A percentile compares a stretch with the other conserved stretches of the same genome.
Evolutionary conservation across 2,113 vertebrate species (phyloP).

Genomic region (Nothobranchius kuhntae): DNA sequence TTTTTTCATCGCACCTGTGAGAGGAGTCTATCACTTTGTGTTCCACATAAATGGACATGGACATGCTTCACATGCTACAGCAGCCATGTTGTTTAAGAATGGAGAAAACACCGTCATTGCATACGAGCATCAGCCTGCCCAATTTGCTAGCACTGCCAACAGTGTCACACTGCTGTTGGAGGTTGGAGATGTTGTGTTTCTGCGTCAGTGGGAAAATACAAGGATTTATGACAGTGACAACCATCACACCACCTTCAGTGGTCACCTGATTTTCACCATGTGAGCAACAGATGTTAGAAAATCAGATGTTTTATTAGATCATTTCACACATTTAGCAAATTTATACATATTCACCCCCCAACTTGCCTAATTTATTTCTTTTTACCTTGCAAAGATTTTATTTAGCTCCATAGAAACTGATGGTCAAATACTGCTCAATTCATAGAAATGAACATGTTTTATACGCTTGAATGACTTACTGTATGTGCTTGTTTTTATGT

Average conservation of each 20-base stretch:
- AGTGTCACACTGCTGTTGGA: not conserved
- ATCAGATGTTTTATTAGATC: too few relatives aligned
- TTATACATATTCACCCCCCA: too few relatives aligned
- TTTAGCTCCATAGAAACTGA: too few relatives aligned
- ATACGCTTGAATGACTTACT: too few relatives aligned
- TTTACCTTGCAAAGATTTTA: too few relatives aligned
- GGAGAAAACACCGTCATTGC: constrained; percentile 8
- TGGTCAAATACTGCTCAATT: too few relatives aligned
- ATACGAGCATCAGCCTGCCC: not conserved
- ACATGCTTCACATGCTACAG: constrained; percentile 8
- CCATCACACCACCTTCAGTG: constrained; percentile 29
- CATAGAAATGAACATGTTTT: too few relatives aligned
- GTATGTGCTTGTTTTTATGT: too few relatives aligned
- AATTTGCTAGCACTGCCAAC: not conserved
- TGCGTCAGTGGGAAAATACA: not conserved
- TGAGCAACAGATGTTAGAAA: constrained; percentile 3
- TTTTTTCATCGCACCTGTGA: too few relatives aligned
- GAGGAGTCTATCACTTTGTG: too few relatives aligned
- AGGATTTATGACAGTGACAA: not conserved
- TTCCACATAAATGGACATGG: constrained; percentile 16
- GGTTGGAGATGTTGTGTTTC: constrained; percentile 18
- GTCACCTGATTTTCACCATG: constrained; percentile 44
- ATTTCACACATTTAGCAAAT: too few relatives aligned
- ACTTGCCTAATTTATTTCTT: too few relatives aligned
- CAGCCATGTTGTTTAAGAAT: constrained; percentile 32